phyloP scores from a whole-genome alignment of 2,113 vertebrate species.

The Paraplagusia blochii region DNA sequence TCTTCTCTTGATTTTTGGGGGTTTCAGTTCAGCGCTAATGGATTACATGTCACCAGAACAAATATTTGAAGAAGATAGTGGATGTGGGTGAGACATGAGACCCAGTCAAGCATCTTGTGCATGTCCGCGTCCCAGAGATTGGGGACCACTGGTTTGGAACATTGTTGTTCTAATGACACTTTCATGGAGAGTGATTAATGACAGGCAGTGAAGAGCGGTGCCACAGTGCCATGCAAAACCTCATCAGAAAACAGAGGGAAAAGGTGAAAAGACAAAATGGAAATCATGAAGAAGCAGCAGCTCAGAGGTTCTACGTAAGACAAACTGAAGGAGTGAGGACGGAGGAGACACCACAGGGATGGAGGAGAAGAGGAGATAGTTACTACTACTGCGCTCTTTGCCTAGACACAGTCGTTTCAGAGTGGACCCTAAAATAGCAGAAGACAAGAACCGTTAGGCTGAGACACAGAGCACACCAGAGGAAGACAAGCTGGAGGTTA shows the following conservation, averaged over 20 bases:
- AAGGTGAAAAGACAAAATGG: conserved; percentile 8
- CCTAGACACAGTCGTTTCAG: conserved; percentile 99
- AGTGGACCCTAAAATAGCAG: conserved; percentile 98
- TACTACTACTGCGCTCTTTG: conserved; percentile 99
- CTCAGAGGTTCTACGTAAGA: too few species aligned
- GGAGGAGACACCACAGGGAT: conserved; percentile 67
- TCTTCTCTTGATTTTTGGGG: too few species aligned
- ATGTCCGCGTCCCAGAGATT: too few species aligned
- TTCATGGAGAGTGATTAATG: too few species aligned
- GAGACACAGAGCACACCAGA: conserved; percentile 77
- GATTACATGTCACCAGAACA: too few species aligned
- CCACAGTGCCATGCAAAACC: conserved; percentile 69
- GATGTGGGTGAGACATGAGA: too few species aligned
- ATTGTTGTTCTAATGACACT: too few species aligned
- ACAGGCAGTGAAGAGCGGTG: conserved; percentile 9
- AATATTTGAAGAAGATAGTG: too few species aligned
- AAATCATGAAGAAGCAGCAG: conserved; percentile 80
- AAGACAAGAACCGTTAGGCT: conserved; percentile 95
- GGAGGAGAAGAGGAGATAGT: conserved; percentile 90
- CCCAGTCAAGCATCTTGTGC: too few species aligned
- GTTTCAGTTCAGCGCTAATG: too few species aligned
- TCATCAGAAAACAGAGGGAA: conserved; percentile 47
- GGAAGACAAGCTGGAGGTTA: conserved; percentile 81
- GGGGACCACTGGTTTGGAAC: too few species aligned
- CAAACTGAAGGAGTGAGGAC: conserved; percentile 70